Percentiles rank a stretch among this genome's conserved stretches.
phyloP scores from a whole-genome alignment of 2,113 vertebrate species.

The Sinocyclocheilus rhinocerous region DNA sequence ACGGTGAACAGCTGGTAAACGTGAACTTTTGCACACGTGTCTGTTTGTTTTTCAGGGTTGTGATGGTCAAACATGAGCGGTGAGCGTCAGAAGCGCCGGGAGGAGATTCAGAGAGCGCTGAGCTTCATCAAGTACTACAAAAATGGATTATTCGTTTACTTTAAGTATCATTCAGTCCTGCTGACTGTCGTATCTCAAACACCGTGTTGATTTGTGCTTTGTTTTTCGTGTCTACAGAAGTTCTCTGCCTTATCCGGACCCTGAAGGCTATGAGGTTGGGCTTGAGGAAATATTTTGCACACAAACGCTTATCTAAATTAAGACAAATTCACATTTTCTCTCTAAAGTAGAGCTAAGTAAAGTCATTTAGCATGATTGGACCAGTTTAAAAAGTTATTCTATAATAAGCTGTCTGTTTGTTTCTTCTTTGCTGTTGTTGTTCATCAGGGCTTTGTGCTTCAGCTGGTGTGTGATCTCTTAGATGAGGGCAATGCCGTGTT shows the following conservation, averaged over 20 bases:
- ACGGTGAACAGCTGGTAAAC: neutral
- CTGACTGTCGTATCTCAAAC: neutral
- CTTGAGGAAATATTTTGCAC: neutral
- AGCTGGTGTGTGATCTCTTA: constrained; percentile 87
- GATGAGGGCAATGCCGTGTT: constrained; percentile 89
- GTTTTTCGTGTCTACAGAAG: constrained; percentile 77
- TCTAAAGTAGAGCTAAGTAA: neutral
- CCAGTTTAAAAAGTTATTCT: no score
- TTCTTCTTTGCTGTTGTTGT: neutral
- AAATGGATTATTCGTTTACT: no score
- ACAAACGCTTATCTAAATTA: neutral
- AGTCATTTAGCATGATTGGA: neutral
- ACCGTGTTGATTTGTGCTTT: neutral
- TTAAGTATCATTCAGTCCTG: neutral
- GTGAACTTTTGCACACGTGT: neutral
- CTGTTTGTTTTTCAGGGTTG: constrained; percentile 9
- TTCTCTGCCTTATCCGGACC: constrained; percentile 83
- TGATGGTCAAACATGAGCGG: constrained; percentile 71
- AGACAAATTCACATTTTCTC: neutral
- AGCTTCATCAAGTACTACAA: constrained; percentile 83
- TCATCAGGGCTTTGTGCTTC: constrained; percentile 84
- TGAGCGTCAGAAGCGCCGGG: constrained; percentile 85
- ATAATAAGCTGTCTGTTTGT: no score
- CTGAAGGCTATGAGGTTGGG: constrained; percentile 86
- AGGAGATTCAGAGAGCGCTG: constrained; percentile 88